Conservation (phyloP, 1,140 invertebrate genomes). For the Whitmania pigra region DNA sequence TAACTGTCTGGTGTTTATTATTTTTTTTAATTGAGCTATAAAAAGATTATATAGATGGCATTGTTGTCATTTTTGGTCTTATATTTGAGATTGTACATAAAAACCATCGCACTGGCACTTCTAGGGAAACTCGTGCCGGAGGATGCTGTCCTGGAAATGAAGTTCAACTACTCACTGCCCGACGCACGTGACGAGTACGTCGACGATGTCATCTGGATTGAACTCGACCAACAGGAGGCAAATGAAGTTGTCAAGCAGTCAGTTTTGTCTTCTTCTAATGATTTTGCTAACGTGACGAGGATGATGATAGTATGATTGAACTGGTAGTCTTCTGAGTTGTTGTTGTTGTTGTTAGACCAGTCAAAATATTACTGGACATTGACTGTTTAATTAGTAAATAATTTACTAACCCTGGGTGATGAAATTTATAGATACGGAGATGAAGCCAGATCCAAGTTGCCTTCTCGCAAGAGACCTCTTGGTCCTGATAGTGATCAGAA, state of each 20-base stretch:
- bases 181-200: slow-evolving; percentile 22
- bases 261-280: slow-evolving; percentile 17
- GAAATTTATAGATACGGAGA: background rate
- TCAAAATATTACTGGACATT: background rate
- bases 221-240: slow-evolving; percentile 14
- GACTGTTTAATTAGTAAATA: background rate
- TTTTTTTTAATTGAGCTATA: no score
- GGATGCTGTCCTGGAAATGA: slow-evolving; percentile 24
- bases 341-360: background rate
- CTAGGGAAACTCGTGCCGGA: slow-evolving; percentile 29
- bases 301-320: no score
- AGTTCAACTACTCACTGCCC: slow-evolving; percentile 25
- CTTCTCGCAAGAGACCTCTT: background rate
- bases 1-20: no score
- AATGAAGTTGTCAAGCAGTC: slow-evolving; percentile 25
- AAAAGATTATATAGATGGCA: no score
- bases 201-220: slow-evolving; percentile 24
- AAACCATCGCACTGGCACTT: slow-evolving; percentile 1
- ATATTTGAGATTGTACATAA: no score
- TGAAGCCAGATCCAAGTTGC: background rate
- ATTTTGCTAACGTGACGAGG: no score
- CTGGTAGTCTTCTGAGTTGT: background rate
- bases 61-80: no score
- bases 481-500: background rate
- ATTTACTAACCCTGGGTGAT: background rate